Percentiles rank a stretch among this genome's conserved stretches.
These are phyloP conservation scores for Scomber japonicus DNA, from an alignment of 2,113 vertebrate species.

Conservation along the genomic window DNA sequence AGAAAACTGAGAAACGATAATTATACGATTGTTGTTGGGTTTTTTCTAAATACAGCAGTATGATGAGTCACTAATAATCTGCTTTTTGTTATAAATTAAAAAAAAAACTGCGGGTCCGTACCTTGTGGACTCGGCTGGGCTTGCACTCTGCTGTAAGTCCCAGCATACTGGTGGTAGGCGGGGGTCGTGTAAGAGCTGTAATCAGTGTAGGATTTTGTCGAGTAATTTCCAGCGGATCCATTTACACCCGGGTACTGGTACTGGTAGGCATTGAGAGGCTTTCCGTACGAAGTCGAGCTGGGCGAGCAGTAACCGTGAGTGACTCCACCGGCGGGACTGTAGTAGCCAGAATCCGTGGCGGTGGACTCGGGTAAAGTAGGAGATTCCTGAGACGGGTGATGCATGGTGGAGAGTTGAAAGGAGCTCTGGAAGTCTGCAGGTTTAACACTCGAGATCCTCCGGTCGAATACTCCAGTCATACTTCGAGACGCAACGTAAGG, in stretches of 20 bases:
- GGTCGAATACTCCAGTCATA: constrained; percentile 99
- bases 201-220: constrained; percentile 94
- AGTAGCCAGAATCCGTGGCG: constrained; percentile 98
- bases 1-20: not conserved
- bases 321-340: constrained; percentile 92
- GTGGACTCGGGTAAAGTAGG: constrained; percentile 98
- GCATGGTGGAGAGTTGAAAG: constrained; percentile 93
- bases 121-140: constrained; percentile 93
- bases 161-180: constrained; percentile 93
- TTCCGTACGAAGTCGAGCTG: constrained; percentile 94
- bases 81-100: not conserved
- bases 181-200: constrained; percentile 92
- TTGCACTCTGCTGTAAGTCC: constrained; percentile 94
- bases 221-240: constrained; percentile 92
- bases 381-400: constrained; percentile 95
- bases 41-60: not conserved
- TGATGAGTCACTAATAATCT: not conserved
- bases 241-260: constrained; percentile 96
- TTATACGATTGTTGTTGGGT: no score
- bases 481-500: constrained; percentile 71
- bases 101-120: constrained; percentile 66
- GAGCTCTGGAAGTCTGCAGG: constrained; percentile 93
- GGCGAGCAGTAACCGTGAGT: constrained; percentile 97
- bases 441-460: constrained; percentile 94
- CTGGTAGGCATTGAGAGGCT: constrained; percentile 95